Evolutionary conservation across 1,140 invertebrate genomes (phyloP).

Genomic region (Caerostris darwini): DNA sequence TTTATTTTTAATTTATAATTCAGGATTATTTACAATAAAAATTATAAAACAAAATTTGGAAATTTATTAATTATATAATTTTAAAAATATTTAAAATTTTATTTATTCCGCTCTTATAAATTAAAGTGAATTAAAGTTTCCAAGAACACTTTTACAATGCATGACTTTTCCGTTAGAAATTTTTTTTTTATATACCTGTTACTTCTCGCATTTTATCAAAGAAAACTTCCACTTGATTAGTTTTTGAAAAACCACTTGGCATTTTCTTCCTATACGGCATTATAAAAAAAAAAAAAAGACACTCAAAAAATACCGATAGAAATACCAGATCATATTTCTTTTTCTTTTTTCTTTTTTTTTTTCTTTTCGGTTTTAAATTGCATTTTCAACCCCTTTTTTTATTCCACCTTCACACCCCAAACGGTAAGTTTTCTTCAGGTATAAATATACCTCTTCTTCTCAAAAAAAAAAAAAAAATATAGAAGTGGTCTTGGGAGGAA

Average conservation of each 20-base stretch:
- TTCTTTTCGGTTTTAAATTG: slow-evolving; percentile 26
- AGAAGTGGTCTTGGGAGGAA: not conserved
- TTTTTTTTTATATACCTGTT: too few species aligned
- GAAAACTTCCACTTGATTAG: not conserved
- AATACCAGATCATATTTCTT: not conserved
- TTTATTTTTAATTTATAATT: too few species aligned
- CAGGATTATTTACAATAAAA: too few species aligned
- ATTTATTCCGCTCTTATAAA: too few species aligned
- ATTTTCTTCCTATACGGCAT: not conserved
- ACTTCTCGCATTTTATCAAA: too few species aligned
- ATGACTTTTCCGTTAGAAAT: too few species aligned
- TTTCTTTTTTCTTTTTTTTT: too few species aligned
- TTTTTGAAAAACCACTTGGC: not conserved
- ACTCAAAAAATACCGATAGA: not conserved
- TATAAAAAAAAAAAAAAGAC: not conserved
- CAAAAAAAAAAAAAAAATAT: not conserved
- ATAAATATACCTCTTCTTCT: slow-evolving; percentile 13
- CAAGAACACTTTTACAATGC: too few species aligned
- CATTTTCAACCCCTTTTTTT: not conserved
- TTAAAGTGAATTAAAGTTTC: too few species aligned
- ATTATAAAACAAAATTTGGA: too few species aligned
- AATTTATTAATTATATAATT: too few species aligned
- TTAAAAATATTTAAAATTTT: too few species aligned
- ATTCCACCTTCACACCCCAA: not conserved
- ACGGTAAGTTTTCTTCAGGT: not conserved